Base-by-base conservation (phyloP, 2,888 invertebrate species). In the Hemicrepidius hirtus region DNA sequence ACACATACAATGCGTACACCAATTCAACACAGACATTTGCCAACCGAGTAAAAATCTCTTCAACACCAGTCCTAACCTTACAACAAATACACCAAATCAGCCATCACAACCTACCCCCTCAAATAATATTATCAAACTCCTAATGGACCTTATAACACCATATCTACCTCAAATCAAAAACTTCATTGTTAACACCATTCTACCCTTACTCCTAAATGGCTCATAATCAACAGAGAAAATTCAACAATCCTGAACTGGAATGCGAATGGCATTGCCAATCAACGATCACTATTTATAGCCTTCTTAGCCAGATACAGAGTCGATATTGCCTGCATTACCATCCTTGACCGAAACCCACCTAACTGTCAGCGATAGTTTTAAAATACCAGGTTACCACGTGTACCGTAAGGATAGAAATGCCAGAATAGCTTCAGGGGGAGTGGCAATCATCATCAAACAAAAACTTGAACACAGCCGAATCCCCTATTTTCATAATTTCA, bases 311-410 rank as follows among this genome's bases (percentile, higher is more conserved):
- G 67, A 67, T 32, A 57, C 35, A 40, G 53, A 20, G 44, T 67
- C 37, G 67, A 67, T 18, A 67, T 67, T 28, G 44, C 67, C 0
- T 46, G 67, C 46, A 46, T 67, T n/a, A n/a, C n/a, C n/a, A n/a
- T n/a, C n/a, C 16, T 13, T n/a, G n/a, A n/a, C 67, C 5, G 57
- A 67, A 57, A 67, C 57, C n/a, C 67, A 67, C n/a, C 46, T 57
- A 21, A 20, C 57, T n/a, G 20, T 28, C 5, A 18, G 9, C 1
- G 46, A 67, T 1, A 44, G 1, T 5, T 57, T 67, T 32, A 67
- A 57, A 28, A 67, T 67, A n/a, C 35, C 57, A 1, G 67, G 57
- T 16, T 67, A 67, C 32, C 57, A 24, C 9, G 21, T 57, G 1
- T 44, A 67, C n/a, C 32, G 44, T 10, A 32, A 21, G 18, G 44